Conservation (phyloP, 2,888 invertebrate genomes). For the Disparrhopalites patrizii region DNA sequence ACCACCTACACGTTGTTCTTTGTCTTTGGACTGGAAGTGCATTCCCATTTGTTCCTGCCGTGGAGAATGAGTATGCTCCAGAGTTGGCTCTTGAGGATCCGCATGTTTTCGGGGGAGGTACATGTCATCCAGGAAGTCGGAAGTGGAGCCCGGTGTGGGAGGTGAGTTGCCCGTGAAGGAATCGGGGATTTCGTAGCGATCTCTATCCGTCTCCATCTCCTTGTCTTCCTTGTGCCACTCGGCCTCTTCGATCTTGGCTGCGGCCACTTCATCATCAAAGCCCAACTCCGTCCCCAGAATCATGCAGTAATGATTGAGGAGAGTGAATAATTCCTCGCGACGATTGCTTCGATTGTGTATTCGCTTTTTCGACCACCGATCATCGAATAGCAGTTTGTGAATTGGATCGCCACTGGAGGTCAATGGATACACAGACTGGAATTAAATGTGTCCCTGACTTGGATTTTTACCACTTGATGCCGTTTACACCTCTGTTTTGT, state of each 20-base stretch:
- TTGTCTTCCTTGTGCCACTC: not conserved
- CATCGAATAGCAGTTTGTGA: slow-evolving; percentile 26
- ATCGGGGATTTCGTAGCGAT: not conserved
- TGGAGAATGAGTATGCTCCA: not conserved
- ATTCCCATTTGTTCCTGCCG: not conserved
- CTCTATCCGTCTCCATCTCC: slow-evolving; percentile 17
- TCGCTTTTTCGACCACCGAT: slow-evolving; percentile 13
- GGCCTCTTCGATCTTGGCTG: not conserved
- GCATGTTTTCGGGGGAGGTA: not conserved
- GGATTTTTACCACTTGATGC: too few species aligned
- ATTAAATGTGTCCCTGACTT: not conserved
- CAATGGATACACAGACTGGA: too few species aligned
- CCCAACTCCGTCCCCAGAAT: slow-evolving; percentile 23
- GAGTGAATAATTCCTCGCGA: slow-evolving; percentile 23
- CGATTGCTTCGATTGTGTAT: slow-evolving; percentile 12
- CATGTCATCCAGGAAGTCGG: slow-evolving; percentile 8
- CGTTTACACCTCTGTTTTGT: too few species aligned
- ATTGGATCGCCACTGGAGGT: slow-evolving; percentile 23
- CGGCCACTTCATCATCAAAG: slow-evolving; percentile 17
- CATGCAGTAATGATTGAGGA: slow-evolving; percentile 28
- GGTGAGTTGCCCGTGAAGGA: slow-evolving; percentile 16
- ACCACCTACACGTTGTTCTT: not conserved
- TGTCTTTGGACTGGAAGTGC: not conserved
- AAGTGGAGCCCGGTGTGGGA: slow-evolving; percentile 9
- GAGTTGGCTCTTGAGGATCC: too few species aligned